Evolutionary conservation across 2,113 vertebrate genomes (phyloP).

Genomic region (Isurus oxyrinchus): DNA sequence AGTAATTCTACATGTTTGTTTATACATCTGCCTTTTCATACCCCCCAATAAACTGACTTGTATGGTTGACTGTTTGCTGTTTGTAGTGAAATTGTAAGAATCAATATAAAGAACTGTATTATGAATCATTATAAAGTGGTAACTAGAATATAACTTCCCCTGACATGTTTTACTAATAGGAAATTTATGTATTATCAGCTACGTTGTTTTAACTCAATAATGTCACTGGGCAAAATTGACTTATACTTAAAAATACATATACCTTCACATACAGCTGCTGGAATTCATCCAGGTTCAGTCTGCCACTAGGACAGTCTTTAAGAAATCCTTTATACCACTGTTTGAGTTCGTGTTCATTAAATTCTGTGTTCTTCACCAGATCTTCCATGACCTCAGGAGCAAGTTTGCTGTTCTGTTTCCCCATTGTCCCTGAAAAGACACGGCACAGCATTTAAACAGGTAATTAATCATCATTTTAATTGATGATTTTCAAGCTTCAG

Average conservation of each 20-base stretch:
- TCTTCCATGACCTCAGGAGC: conserved; percentile 98
- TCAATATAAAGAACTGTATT: neutral
- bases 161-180: neutral
- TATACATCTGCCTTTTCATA: neutral
- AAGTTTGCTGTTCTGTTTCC: conserved; percentile 98
- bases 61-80: too few species aligned
- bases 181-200: neutral
- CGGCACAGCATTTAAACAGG: neutral
- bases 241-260: conserved; percentile 37
- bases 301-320: conserved; percentile 71
- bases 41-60: neutral
- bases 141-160: neutral
- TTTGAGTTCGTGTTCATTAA: conserved; percentile 89
- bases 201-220: neutral
- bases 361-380: conserved; percentile 96
- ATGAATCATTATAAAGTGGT: too few species aligned
- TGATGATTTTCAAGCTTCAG: neutral
- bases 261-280: conserved; percentile 97
- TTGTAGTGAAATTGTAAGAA: neutral
- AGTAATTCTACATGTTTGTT: neutral
- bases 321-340: conserved; percentile 90
- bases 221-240: neutral
- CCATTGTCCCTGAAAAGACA: conserved; percentile 76
- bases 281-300: conserved; percentile 75
- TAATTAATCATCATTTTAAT: neutral